Evolutionary conservation across 2,797 vertebrate genomes (phyloP), one percentile per base, ranked within the genome.

Genomic region (Nannoperca obscura): DNA sequence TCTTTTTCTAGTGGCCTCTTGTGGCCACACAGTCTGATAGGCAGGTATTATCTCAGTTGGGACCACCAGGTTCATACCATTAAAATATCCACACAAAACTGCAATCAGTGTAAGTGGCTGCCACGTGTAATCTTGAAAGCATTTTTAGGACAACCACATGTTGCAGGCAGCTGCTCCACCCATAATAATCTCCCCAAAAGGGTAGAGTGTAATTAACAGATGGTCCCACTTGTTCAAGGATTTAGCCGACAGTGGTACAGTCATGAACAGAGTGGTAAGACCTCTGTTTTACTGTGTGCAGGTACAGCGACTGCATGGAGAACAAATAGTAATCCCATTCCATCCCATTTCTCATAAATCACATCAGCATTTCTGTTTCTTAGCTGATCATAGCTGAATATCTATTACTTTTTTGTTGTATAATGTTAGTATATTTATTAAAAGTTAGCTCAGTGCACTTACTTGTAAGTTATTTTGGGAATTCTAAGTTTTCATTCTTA

Each of bases 141-240:
- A 53, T 76, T 83, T 83, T 71, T 47, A 55, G 71, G 47, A 60
- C 32, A 30, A 12, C 53, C 66, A 59, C 24, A 4, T 62, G 52
- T 76, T n/a, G 55, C 17, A 36, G 46, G 49, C 78, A 76, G 79
- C 76, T 74, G 76, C 80, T 85, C 68, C 68, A 50, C 68, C 30
- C 69, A 63, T 52, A 74, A 78, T 82, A 80, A 86, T 88, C 75
- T 68, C 24, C 65, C 52, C 24, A 12, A 83, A 76, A 86, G 71
- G 36, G 0, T 15, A 22, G 13, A 67, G 68, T 64, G 68, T 71
- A 81, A 89, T 88, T 80, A 86, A 80, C 86, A 87, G 86, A 89
- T 84, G 84, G 71, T 79, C 46, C 59, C 17, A 57, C 78, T 72
- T 81, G 65, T 82, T 86, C 64, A 27, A 55, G 58, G 74, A 74